Evolutionary conservation across 2,113 vertebrate species (phyloP).

Genomic region (Mustelus asterias): DNA sequence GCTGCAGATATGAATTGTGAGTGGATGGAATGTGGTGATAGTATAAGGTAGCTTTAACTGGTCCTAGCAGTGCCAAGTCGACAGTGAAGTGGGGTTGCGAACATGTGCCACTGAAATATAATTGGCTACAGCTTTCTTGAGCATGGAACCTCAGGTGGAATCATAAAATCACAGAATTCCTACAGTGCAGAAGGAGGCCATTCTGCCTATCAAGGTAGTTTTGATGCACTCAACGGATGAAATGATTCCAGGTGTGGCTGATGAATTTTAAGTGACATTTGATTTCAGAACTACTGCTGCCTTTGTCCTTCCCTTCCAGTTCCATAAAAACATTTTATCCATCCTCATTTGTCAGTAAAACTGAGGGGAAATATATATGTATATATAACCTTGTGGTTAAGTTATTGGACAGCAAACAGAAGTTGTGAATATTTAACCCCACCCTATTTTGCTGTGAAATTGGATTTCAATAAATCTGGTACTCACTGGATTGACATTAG

Average conservation of each 20-base stretch:
- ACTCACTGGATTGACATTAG: neutral
- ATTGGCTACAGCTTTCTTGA: neutral
- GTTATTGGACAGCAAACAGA: neutral
- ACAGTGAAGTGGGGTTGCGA: neutral
- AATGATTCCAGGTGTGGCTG: neutral
- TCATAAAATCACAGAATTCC: too few relatives aligned
- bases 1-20: neutral
- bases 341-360: neutral
- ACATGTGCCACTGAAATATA: neutral
- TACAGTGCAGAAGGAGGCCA: too few relatives aligned
- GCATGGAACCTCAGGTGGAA: neutral
- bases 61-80: too few relatives aligned
- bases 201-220: neutral
- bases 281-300: neutral
- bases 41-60: too few relatives aligned
- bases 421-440: neutral
- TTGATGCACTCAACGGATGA: neutral
- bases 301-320: neutral
- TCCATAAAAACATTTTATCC: neutral
- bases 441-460: neutral
- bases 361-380: neutral
- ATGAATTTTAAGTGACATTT: neutral
- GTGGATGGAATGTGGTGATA: neutral
- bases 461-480: neutral
- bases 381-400: neutral